Evolutionary conservation across 2,797 vertebrate genomes (phyloP).

Genomic region (Yasuhikotakia modesta): DNA sequence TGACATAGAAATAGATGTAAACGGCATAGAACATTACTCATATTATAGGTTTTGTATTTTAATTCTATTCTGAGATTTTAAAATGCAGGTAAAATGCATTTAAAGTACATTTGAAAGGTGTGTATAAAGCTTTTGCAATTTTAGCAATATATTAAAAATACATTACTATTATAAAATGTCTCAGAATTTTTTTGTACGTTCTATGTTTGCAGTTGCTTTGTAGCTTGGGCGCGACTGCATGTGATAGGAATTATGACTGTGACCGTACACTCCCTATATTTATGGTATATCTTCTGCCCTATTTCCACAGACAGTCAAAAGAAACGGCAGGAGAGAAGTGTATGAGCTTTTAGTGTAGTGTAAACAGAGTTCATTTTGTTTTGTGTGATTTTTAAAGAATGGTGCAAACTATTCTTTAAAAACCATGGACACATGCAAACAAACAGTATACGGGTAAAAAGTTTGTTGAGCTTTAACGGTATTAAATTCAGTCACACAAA

Average conservation of each 20-base stretch:
- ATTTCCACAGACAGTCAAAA: constrained; percentile 37
- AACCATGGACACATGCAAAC: background rate
- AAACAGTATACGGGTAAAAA: background rate
- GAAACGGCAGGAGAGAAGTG: constrained; percentile 27
- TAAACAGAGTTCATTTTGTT: constrained; percentile 33
- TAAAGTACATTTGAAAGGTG: too few species aligned
- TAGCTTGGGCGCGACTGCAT: constrained; percentile 12
- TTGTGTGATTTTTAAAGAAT: background rate
- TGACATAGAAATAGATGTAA: constrained; percentile 42
- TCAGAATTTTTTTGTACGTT: background rate
- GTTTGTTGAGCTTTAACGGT: background rate
- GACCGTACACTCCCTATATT: constrained; percentile 24
- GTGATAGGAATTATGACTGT: constrained; percentile 6
- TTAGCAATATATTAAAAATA: background rate
- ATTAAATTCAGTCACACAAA: background rate
- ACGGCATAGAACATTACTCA: background rate
- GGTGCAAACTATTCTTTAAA: too few species aligned
- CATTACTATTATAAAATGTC: too few species aligned
- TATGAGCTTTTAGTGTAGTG: constrained; percentile 32
- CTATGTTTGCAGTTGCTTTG: background rate
- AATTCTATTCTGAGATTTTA: constrained; percentile 1
- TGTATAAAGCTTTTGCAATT: too few species aligned
- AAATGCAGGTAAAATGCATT: background rate
- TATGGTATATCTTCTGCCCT: constrained; percentile 41
- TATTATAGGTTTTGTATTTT: background rate